Base-by-base conservation (phyloP, 2,113 vertebrate species). In the Elgaria multicarinata region DNA sequence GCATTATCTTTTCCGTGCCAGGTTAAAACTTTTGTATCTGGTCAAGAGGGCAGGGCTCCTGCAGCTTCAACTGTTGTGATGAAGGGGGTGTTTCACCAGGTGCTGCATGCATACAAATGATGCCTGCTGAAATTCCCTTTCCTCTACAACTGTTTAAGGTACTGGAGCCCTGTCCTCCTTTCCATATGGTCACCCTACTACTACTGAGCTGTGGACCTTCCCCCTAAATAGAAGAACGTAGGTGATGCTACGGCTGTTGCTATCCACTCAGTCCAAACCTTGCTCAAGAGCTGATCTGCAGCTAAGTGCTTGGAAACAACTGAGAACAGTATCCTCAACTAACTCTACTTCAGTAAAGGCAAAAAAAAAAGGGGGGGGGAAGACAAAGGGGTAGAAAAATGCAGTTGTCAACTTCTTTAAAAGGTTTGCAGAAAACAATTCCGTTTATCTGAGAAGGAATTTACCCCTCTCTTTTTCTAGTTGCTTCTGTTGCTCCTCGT, bases 391-490 rank as follows among this genome's bases (percentile, higher is more conserved):
- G n/a, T n/a, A n/a, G n/a, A n/a, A n/a, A 90, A 62, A 69, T 28
- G 82, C 44, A 50, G 20, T 78, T 80, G 69, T 6, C 81, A 92
- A 75, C 18, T 3, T 76, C 78, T 53, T 50, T 22, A 36, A 50
- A 20, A 69, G 28, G 22, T 55, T 75, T 93, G 87, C 44, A 90
- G 88, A 93, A 42, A 71, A n/a, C 24, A 36, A 90, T 58, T 87
- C 91, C 87, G 89, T 62, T 69, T 7, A 80, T 50, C 86, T 58
- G 53, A 12, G 26, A 16, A 84, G 66, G 90, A 90, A 95, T 94
- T 96, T 94, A 98, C 98, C 98, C 97, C 95, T 79, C n/a, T 94
- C 94, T 87, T 93, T 90, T 95, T 94, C 95, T 92, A 92, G 92
- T 90, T 92, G 93, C 69, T 94, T 95, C 66, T 94, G 91, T 88